These are phyloP conservation scores for Tonatia bakeri DNA, from an alignment of 2,113 vertebrate species.

Conservation along the genomic window DNA sequence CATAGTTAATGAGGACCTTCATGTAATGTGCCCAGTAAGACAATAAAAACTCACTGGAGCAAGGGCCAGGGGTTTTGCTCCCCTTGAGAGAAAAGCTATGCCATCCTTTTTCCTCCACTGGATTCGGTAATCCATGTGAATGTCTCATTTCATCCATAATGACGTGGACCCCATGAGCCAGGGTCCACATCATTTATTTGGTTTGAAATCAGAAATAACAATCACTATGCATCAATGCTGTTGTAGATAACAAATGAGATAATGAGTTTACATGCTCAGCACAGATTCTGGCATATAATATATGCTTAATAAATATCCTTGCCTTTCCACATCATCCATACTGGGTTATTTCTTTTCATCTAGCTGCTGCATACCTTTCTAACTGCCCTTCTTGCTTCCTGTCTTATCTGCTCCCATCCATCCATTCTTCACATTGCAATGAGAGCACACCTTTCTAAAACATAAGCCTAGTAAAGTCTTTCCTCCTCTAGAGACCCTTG, in stretches of 20 bases:
- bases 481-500: background rate
- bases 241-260: background rate
- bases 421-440: background rate
- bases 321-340: background rate
- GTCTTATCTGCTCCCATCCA: background rate
- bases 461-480: background rate
- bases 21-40: no score
- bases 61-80: no score
- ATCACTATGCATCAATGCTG: background rate
- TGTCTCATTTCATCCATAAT: no score
- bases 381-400: background rate
- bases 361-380: background rate
- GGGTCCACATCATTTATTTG: background rate
- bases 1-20: no score
- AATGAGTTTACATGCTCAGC: background rate
- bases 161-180: no score
- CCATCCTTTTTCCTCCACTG: no score
- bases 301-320: background rate
- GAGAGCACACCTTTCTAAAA: background rate
- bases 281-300: background rate
- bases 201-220: slow-evolving; percentile 8
- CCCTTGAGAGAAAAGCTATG: no score
- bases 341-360: background rate
- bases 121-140: no score
- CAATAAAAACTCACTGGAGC: no score